Percentiles rank a stretch among this genome's conserved stretches.
phyloP scores from a whole-genome alignment of 2,888 invertebrate genomes.

The Xanthia icteritia region DNA sequence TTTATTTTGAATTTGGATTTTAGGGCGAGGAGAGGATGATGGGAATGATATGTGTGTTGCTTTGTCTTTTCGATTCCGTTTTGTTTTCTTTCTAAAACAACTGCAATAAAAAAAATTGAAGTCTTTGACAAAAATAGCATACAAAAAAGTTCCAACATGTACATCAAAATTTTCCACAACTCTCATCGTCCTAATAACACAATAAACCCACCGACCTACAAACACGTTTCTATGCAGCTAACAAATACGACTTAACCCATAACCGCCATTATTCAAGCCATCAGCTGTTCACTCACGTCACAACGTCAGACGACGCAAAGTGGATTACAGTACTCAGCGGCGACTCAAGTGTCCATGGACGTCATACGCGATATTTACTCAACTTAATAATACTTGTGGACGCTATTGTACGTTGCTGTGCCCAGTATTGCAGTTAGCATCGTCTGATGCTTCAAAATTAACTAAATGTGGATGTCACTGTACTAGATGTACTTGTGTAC shows the following conservation, averaged over 20 bases:
- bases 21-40: background rate
- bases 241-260: conserved; percentile 38
- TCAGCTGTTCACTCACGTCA: conserved; percentile 63
- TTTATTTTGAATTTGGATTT: conserved; percentile 34
- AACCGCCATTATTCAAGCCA: conserved; percentile 19
- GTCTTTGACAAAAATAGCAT: too few species aligned
- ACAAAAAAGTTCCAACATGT: too few species aligned
- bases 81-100: background rate
- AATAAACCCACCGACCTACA: conserved; percentile 24
- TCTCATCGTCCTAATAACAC: background rate
- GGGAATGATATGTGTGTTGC: background rate
- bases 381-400: conserved; percentile 46
- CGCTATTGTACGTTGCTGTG: conserved; percentile 34
- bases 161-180: conserved; percentile 1
- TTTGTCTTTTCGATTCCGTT: background rate
- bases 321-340: conserved; percentile 64
- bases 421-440: conserved; percentile 19
- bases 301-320: conserved; percentile 54
- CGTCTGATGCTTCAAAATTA: conserved; percentile 1
- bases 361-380: conserved; percentile 60
- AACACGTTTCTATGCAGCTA: conserved; percentile 23
- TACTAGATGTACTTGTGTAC: too few species aligned
- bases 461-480: too few species aligned
- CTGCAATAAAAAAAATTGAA: too few species aligned
- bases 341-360: conserved; percentile 61